A percentile compares a stretch with the other conserved stretches of the same genome.
phyloP scores from a whole-genome alignment of 2,797 vertebrate species.

The Phrynocephalus guinanensis region DNA sequence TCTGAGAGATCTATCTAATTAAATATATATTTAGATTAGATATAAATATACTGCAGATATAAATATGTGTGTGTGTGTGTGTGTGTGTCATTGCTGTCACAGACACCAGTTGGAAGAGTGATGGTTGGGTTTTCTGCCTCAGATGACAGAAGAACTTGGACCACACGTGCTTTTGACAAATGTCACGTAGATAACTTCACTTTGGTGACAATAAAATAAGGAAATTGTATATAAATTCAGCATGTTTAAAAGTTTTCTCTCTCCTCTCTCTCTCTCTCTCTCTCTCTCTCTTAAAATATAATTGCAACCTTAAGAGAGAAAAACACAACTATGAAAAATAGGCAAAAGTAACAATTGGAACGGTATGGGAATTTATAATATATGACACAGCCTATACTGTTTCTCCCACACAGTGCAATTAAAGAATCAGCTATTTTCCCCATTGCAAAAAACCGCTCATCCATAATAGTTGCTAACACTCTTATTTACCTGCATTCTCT shows the following conservation, averaged over 20 bases:
- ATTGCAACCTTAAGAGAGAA: conserved; percentile 37
- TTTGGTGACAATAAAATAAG: conserved; percentile 6
- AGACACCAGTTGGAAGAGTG: no score
- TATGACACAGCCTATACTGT: conserved; percentile 38
- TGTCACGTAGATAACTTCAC: conserved; percentile 27
- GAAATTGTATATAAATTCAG: background rate
- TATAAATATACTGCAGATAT: no score
- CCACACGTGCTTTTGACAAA: background rate
- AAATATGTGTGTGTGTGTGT: no score
- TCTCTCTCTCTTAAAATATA: conserved; percentile 48
- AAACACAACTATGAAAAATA: conserved; percentile 22
- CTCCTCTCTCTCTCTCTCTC: conserved; percentile 24
- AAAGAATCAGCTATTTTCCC: conserved; percentile 48
- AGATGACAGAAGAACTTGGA: no score
- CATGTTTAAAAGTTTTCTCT: no score
- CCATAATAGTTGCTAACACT: conserved; percentile 42
- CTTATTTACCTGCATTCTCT: conserved; percentile 21
- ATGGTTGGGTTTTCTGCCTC: no score
- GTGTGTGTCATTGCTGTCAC: no score
- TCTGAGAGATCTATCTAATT: no score
- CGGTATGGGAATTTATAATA: conserved; percentile 50
- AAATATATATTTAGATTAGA: no score
- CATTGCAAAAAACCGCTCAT: conserved; percentile 49
- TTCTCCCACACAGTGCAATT: conserved; percentile 42
- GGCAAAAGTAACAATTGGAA: conserved; percentile 47